Conservation (phyloP, 2,888 invertebrate genomes). For the Eupithecia tripunctaria region DNA sequence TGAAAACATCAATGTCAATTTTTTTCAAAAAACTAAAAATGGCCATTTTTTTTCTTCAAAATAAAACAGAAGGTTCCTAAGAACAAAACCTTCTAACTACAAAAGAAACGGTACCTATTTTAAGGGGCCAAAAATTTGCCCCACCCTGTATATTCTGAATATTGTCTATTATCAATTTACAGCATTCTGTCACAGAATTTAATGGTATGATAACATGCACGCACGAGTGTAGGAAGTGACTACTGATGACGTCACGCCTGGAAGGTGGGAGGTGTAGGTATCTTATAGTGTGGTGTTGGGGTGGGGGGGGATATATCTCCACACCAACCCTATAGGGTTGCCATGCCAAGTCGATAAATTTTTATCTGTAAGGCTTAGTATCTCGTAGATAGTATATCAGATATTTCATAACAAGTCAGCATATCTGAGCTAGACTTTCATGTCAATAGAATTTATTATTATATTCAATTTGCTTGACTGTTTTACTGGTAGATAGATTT, state of each 20-base stretch:
- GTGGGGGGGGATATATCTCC: too few species aligned
- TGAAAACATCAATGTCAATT: too few species aligned
- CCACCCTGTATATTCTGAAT: too few species aligned
- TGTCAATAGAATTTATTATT: background rate
- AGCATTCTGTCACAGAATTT: conserved; percentile 53
- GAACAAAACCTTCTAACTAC: too few species aligned
- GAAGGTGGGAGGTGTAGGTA: conserved; percentile 48
- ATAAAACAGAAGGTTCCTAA: too few species aligned
- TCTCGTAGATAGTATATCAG: background rate
- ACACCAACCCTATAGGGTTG: too few species aligned
- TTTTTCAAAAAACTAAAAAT: too few species aligned
- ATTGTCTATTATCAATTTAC: conserved; percentile 22
- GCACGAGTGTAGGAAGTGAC: conserved; percentile 55
- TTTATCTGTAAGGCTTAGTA: conserved; percentile 10
- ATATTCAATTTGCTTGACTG: background rate
- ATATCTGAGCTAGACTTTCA: background rate
- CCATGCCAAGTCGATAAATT: conserved; percentile 16
- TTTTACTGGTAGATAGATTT: background rate
- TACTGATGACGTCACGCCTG: conserved; percentile 69
- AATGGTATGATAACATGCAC: conserved; percentile 58
- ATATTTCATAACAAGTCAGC: background rate
- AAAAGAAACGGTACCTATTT: too few species aligned
- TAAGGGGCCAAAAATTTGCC: too few species aligned
- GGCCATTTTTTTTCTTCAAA: too few species aligned
- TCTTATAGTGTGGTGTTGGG: conserved; percentile 49